These are phyloP conservation scores for Harpalus rubripes DNA, from an alignment of 2,888 invertebrate species.

Conservation along the genomic window DNA sequence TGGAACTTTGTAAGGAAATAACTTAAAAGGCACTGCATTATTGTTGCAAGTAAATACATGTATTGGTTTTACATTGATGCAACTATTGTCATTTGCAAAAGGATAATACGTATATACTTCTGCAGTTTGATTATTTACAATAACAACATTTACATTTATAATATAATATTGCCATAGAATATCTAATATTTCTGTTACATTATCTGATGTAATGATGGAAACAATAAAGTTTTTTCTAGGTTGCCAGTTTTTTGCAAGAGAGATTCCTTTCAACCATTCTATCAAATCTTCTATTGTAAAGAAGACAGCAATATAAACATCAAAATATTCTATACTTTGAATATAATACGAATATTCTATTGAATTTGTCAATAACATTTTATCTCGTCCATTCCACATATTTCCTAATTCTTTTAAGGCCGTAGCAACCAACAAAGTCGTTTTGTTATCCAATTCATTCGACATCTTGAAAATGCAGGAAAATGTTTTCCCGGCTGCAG, in stretches of 20 bases:
- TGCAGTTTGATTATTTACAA: background rate
- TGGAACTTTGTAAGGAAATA: slow-evolving; percentile 51
- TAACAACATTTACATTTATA: slow-evolving; percentile 29
- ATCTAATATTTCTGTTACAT: slow-evolving; percentile 18
- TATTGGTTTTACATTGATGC: background rate
- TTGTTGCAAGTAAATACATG: background rate
- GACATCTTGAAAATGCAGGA: too few relatives aligned
- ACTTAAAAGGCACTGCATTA: background rate
- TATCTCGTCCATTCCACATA: too few relatives aligned
- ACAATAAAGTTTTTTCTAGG: slow-evolving; percentile 5
- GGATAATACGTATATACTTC: slow-evolving; percentile 40
- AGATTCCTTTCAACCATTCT: slow-evolving; percentile 5
- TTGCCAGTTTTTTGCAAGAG: background rate
- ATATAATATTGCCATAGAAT: slow-evolving; percentile 46
- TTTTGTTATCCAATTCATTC: too few relatives aligned
- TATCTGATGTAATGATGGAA: background rate
- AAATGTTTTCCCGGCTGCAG: too few relatives aligned
- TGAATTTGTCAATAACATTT: too few relatives aligned
- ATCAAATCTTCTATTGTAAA: too few relatives aligned
- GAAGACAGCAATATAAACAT: too few relatives aligned
- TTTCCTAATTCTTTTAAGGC: too few relatives aligned
- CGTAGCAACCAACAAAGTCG: too few relatives aligned
- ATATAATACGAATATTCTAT: too few relatives aligned
- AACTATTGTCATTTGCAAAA: background rate
- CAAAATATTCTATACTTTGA: too few relatives aligned